Base-by-base conservation (phyloP, 2,113 vertebrate genomes). In the Campylorhamphus procurvoides region DNA sequence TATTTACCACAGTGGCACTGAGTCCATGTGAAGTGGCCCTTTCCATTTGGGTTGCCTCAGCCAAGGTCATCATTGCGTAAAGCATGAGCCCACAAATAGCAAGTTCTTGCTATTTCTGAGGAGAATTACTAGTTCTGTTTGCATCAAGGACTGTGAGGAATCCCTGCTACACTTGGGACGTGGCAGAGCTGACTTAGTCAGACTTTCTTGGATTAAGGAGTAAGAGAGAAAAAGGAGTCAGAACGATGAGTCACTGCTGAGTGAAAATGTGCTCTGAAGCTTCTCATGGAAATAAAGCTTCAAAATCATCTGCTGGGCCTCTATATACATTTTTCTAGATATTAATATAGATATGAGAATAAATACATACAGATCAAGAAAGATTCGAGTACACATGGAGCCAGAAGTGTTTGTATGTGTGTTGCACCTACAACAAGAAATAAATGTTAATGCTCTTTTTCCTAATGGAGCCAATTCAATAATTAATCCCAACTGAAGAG, bases 141-240 rank as follows among this genome's bases (percentile, higher is more conserved):
- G 96, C 89, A 97, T 97, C 83, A 68, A 90, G 96, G 90, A 14
- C 89, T 82, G 93, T 90, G 90, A 90, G 94, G 96, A 92, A 97
- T 95, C 93, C 93, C 90, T 95, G 97, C 93, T 94, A 97, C 96
- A 97, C 93, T 94, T 91, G 96, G 94, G 97, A 98, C 93, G 94
- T 97, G 97, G 97, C 97, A 97, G 96, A 93, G 95, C 94, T 94
- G 95, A 96, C 97, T 98, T 97, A 97, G 86, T 98, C 98, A 97
- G 88, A 97, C 77, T 97, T 97, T 94, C 96, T 97, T 97, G 95
- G 97, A 91, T 92, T 91, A 82, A 91, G 89, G 87, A 96, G 81
- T 53, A 63, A 90, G 63, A 73, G 75, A 53, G 88, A 95, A 93
- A 85, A 87, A 91, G 22, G 39, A 71, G 77, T 31, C 77, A 92